Evolutionary conservation across 1,140 invertebrate genomes (phyloP), one percentile per base, ranked within the genome.

Genomic region (Hesperophylax magnus): DNA sequence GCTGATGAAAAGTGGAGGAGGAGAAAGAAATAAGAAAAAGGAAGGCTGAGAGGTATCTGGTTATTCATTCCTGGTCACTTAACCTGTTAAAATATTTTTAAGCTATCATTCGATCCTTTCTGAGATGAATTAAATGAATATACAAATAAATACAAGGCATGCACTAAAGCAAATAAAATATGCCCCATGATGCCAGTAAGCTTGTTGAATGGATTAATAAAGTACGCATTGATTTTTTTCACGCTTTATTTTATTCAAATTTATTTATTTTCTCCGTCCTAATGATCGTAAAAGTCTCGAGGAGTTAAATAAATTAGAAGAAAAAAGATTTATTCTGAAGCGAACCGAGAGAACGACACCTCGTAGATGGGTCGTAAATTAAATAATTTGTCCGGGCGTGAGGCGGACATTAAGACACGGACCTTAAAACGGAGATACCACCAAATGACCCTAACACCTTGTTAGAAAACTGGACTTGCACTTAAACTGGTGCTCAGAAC

Each of bases 361-460:
- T 71, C 17, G 7, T 18, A 39, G 18, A 18, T 56, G 52, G 71
- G 52, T 31, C 20, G 24, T 75, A 75, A 75, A 75, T 75, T 56
- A 75, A 75, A 75, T 75, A 75, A 75, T 75, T 75, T 75, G 71
- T 75, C 71, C 53, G 52, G 18, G 71, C 71, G 71, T 75, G 71
- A 75, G 54, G 71, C 24, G 54, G 54, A 56, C 71, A 75, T 75
- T 75, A 75, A 58, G 56, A 75, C 71, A 75, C 20, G 53, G 53
- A 58, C 53, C 18, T 75, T 75, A 75, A 75, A 75, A 75, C 17
- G 22, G 53, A 75, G 53, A 58, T 56, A 75, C 71, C n/a, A 27
- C 71, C 22, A 56, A 75, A 75, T 75, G 71, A 75, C 71, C 22
- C 71, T 75, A 75, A 75, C 52, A 75, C 54, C 52, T 58, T 75